Evolutionary conservation across 2,888 invertebrate genomes (phyloP).

Genomic region (Rhagonycha lutea): DNA sequence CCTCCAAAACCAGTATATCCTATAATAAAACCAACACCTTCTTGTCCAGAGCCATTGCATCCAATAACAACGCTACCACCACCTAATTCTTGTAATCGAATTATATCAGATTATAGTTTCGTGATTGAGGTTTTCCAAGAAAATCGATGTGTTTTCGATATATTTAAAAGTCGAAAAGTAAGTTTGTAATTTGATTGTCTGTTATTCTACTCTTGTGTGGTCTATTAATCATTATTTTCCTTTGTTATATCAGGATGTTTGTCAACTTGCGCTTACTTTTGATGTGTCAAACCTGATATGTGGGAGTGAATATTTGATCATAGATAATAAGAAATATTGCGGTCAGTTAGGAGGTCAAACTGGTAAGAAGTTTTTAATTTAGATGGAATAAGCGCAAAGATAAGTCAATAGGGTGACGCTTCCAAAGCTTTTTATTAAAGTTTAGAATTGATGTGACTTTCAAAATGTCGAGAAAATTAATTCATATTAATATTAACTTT

Average conservation of each 20-base stretch:
- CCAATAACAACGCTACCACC: slow-evolving; percentile 8
- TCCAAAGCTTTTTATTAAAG: not conserved
- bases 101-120: slow-evolving; percentile 41
- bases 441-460: not conserved
- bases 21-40: slow-evolving; percentile 6
- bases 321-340: slow-evolving; percentile 46
- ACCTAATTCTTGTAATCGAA: slow-evolving; percentile 37
- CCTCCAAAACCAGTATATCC: slow-evolving; percentile 11
- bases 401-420: not conserved
- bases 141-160: slow-evolving; percentile 35
- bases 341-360: slow-evolving; percentile 44
- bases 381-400: not conserved
- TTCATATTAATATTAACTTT: not conserved
- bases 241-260: slow-evolving; percentile 42
- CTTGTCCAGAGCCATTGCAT: slow-evolving; percentile 5
- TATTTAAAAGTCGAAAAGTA: slow-evolving; percentile 27
- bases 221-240: slow-evolving; percentile 20
- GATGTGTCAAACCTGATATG: slow-evolving; percentile 47
- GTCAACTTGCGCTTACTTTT: slow-evolving; percentile 45
- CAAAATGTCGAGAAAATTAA: not conserved
- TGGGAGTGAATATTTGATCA: slow-evolving; percentile 43
- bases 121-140: slow-evolving; percentile 40
- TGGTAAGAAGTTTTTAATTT: slow-evolving; percentile 38
- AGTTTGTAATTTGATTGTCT: slow-evolving; percentile 5
- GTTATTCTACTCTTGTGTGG: not conserved